Evolutionary conservation across 2,113 vertebrate genomes (phyloP).

Genomic region (Coptodon bakossiorum): DNA sequence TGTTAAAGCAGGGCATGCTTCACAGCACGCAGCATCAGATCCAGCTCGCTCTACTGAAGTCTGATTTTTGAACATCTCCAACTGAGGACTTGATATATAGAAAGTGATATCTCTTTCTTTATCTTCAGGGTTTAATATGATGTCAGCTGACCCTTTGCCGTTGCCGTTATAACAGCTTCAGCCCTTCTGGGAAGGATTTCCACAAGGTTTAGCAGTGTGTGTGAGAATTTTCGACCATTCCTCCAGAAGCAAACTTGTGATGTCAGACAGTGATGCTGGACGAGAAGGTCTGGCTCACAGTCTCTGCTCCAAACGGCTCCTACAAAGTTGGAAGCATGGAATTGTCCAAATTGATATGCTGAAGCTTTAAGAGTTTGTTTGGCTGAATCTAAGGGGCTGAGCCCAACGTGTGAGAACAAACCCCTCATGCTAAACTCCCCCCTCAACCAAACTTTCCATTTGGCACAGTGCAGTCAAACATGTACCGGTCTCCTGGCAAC

Average conservation of each 20-base stretch:
- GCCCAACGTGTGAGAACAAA: neutral
- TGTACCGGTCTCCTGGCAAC: neutral
- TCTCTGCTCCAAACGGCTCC: accelerated
- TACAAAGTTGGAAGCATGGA: accelerated
- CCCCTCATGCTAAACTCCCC: neutral
- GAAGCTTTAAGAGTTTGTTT: neutral
- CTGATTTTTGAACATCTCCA: neutral
- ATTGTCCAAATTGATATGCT: accelerated
- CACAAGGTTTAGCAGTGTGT: too few species aligned
- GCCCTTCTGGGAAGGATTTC: too few species aligned
- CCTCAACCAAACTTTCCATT: neutral
- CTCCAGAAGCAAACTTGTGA: too few species aligned
- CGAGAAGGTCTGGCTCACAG: too few species aligned
- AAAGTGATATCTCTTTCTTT: accelerated
- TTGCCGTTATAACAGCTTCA: too few species aligned
- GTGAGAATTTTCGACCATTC: too few species aligned
- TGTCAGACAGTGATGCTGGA: too few species aligned
- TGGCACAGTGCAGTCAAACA: neutral
- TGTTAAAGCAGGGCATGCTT: neutral
- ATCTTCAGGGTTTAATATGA: neutral
- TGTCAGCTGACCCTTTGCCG: too few species aligned
- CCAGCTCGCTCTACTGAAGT: neutral
- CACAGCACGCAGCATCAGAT: neutral
- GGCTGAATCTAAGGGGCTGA: neutral
- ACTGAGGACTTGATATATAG: neutral